Evolutionary conservation across 2,888 invertebrate genomes (phyloP), one percentile per base, ranked within the genome.

Genomic region (Cancer borealis): DNA sequence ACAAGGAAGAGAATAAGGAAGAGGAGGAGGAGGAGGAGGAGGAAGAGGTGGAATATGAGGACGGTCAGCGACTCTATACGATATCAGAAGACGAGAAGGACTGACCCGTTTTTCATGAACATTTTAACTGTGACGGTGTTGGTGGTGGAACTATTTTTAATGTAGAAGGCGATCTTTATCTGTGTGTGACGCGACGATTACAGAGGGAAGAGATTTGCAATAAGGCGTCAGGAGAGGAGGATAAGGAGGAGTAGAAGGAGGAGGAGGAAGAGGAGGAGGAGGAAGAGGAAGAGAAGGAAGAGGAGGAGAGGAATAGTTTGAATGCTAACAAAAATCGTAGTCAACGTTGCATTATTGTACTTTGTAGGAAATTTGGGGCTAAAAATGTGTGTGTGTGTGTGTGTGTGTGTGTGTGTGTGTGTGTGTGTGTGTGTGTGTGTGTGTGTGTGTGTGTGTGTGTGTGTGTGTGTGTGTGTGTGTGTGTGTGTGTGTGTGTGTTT

Each of bases 381-480:
- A 10, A 17, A 46, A 26, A 21, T 45, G 12, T 30, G 88, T 46
- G 88, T 88, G 3, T 39, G 88, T 30, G 84, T 88, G 45, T 88
- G 88, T 88, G 88, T 88, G 88, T 88, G 88, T 88, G 88, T 88
- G 39, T 88, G 88, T 88, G 88, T 88, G 88, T 90, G 90, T 90
- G 90, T 90, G 90, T 90, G 90, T 90, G 90, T 90, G 90, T 90
- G 90, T 89, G 89, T 89, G 89, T 89, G 89, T 47, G 89, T 89
- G 46, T 46, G 46, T 46, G 46, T 46, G 46, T 89, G 47, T 89
- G 47, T 45, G 89, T 89, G 89, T 89, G 47, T 89, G 47, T 89
- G 49, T 89, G 26, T 89, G 49, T 21, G 47, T 89, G 26, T 47
- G n/a, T 89, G 47, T 89, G n/a, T 89, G n/a, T 49, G 47, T 89